Evolutionary conservation across 2,888 invertebrate genomes (phyloP).

Genomic region (Eucera pruinosa): DNA sequence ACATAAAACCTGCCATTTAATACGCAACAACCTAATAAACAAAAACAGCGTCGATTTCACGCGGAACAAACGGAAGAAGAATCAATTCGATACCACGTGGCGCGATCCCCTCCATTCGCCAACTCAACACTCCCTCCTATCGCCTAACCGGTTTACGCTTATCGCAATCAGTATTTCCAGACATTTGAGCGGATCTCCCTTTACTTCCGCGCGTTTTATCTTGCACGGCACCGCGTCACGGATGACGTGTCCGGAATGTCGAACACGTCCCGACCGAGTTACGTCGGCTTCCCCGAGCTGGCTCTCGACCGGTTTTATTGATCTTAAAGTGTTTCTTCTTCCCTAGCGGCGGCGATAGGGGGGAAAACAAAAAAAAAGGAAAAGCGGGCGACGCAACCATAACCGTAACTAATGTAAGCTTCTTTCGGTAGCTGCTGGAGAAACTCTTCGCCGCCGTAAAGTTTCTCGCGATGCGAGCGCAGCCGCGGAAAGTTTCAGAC

Average conservation of each 20-base stretch:
- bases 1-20: no score
- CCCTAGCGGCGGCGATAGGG: constrained; percentile 29
- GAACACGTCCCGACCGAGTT: constrained; percentile 48
- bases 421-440: constrained; percentile 42
- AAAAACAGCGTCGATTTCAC: no score
- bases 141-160: constrained; percentile 20
- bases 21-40: no score
- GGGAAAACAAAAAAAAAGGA: constrained; percentile 1
- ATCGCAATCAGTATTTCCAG: constrained; percentile 54
- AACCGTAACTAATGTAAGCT: constrained; percentile 67
- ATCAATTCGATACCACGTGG: not conserved
- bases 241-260: constrained; percentile 60
- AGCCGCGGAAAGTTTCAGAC: constrained; percentile 62
- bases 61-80: no score
- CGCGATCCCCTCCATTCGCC: not conserved
- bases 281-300: constrained; percentile 50
- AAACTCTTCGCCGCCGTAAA: constrained; percentile 55
- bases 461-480: constrained; percentile 45
- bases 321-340: constrained; percentile 60
- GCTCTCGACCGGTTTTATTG: constrained; percentile 65
- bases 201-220: constrained; percentile 44
- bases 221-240: constrained; percentile 2
- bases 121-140: not conserved
- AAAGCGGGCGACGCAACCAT: constrained; percentile 43
- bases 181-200: constrained; percentile 30